These are phyloP conservation scores for Lacerta agilis DNA, from an alignment of 2,797 vertebrate species.

Conservation along the genomic window DNA sequence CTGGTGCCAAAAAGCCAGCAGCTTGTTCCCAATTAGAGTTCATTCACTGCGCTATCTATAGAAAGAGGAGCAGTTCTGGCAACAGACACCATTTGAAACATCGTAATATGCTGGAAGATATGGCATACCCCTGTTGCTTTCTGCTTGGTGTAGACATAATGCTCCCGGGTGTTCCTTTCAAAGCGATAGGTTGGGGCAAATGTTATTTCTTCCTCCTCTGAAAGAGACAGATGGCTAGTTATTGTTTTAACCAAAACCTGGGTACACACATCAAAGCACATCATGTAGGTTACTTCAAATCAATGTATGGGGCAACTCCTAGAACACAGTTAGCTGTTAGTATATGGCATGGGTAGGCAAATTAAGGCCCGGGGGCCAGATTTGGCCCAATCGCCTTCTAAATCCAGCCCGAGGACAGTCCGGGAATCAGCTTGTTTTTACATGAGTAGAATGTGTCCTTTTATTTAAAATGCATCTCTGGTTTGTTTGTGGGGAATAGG, in stretches of 20 bases:
- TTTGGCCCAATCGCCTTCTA: too few relatives aligned
- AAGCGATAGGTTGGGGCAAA: conserved; percentile 97
- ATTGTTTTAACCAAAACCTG: conserved; percentile 7
- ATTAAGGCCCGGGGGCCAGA: too few relatives aligned
- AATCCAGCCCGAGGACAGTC: too few relatives aligned
- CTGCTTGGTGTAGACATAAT: conserved; percentile 95
- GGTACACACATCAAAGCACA: background rate
- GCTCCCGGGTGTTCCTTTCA: conserved; percentile 91
- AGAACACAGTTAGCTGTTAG: background rate
- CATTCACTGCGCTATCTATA: background rate
- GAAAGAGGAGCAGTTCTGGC: conserved; percentile 1
- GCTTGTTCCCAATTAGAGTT: conserved; percentile 20
- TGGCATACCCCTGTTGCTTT: conserved; percentile 94
- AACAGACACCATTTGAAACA: conserved; percentile 17
- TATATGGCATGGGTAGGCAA: too few relatives aligned
- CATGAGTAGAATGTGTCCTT: too few relatives aligned
- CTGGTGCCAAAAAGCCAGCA: background rate
- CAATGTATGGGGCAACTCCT: background rate
- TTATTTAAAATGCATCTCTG: too few relatives aligned
- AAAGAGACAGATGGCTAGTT: conserved; percentile 55
- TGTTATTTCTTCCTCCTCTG: conserved; percentile 97
- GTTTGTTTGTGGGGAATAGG: too few relatives aligned
- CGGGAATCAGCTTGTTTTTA: too few relatives aligned
- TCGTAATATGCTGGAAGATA: conserved; percentile 7
- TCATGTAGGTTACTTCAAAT: background rate